Evolutionary conservation across 92 coral and sea anemone species (phyloP), one percentile per base, ranked within the genome.

Genomic region (Epizoanthus stellaris): DNA sequence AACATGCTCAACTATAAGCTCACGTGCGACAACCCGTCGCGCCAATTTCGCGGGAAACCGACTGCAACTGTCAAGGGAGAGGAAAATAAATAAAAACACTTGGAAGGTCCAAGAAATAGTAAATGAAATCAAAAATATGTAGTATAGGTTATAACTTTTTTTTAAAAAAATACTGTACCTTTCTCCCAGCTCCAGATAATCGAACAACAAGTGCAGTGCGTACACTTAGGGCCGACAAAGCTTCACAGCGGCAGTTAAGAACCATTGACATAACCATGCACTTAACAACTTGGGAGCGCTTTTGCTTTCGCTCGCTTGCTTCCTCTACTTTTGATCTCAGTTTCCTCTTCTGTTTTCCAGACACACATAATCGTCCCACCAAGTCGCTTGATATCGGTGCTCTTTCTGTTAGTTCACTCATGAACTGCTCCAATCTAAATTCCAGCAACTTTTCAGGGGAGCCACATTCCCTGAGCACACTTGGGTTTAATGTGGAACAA

Each of bases 351-450:
- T 58, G 63, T 13, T 58, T 13, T 17, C 63, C 63, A 13, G 63
- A 58, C 63, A 7, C 63, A 58, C 63, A 58, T 58, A 61, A 61
- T 61, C 66, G 66, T 61, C 66, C 66, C 66, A 61, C 20, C 66
- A 61, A 61, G 66, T 61, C 66, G 66, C 66, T 61, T 61, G 66
- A 61, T 61, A 61, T 61, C 66, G 66, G 66, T 61, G 66, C 66
- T 61, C 66, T 61, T 61, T 61, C 66, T 61, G 66, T 61, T 61
- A 61, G 66, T 61, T 61, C 66, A 8, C 9, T 61, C 21, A 61
- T 17, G 66, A 61, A n/a, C 66, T 61, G 66, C 66, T 43, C 20
- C 66, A 61, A 61, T 61, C 66, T 61, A 61, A 61, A 17, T 61
- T 61, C 66, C 66, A 61, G 66, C 21, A 61, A 61, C 30, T 61